Evolutionary conservation across 2,113 vertebrate genomes (phyloP).

Genomic region (Mionectes macconnelli): DNA sequence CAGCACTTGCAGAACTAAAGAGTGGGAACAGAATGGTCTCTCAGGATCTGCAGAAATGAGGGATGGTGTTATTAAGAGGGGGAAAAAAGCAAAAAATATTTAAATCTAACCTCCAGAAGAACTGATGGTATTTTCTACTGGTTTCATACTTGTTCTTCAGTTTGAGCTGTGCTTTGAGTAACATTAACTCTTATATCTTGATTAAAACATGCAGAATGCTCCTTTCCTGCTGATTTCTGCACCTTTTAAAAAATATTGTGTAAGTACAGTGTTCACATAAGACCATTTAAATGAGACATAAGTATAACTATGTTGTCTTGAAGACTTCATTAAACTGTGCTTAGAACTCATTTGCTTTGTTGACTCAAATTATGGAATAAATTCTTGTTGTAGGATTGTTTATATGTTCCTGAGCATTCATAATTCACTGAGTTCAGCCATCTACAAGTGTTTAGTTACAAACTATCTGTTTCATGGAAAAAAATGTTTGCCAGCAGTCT

Average conservation of each 20-base stretch:
- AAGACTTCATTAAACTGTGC: neutral
- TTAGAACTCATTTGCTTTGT: slow-evolving; percentile 2
- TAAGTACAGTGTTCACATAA: neutral
- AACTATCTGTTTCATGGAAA: slow-evolving; percentile 60
- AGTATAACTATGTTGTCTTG: neutral
- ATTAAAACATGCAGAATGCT: slow-evolving; percentile 10
- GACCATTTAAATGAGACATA: slow-evolving; percentile 3
- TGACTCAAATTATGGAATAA: slow-evolving; percentile 42
- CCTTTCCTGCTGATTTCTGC: neutral
- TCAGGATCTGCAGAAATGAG: neutral
- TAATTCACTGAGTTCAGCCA: slow-evolving; percentile 27
- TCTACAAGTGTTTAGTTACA: slow-evolving; percentile 62
- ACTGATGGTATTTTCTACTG: neutral
- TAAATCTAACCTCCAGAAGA: neutral
- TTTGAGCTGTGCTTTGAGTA: neutral
- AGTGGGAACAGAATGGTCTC: neutral
- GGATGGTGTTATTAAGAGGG: neutral
- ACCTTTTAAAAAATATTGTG: neutral
- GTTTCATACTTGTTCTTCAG: neutral
- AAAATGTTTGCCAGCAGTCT: slow-evolving; percentile 53
- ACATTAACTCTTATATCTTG: neutral
- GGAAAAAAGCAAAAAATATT: neutral
- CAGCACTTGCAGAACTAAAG: neutral
- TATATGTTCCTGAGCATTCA: slow-evolving; percentile 38
- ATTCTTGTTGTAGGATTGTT: slow-evolving; percentile 29